phyloP scores from a whole-genome alignment of 2,888 invertebrate genomes.

The Vanessa cardui region DNA sequence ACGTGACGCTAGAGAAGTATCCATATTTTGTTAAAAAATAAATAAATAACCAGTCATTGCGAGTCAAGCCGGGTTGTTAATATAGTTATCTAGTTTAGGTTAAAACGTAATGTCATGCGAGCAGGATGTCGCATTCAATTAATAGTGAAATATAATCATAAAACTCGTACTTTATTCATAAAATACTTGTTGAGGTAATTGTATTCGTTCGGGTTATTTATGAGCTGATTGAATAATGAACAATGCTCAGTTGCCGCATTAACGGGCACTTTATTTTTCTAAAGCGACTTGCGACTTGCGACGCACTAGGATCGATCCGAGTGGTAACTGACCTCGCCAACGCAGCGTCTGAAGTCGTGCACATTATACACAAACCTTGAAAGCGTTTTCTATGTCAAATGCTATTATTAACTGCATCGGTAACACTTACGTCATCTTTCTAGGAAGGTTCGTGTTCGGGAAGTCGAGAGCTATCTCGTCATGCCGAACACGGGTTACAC shows the following conservation, averaged over 20 bases:
- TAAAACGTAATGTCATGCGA: neutral
- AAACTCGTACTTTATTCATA: slow-evolving; percentile 7
- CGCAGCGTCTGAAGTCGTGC: too few relatives aligned
- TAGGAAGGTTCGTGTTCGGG: too few relatives aligned
- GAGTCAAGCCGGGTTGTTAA: neutral
- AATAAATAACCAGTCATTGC: too few relatives aligned
- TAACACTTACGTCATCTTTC: too few relatives aligned
- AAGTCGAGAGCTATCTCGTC: too few relatives aligned
- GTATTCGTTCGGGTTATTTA: slow-evolving; percentile 5
- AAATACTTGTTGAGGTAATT: neutral
- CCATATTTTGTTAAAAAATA: too few relatives aligned
- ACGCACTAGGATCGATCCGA: neutral
- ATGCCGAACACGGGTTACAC: too few relatives aligned
- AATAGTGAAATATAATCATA: slow-evolving; percentile 6
- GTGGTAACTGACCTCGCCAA: too few relatives aligned
- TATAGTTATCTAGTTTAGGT: neutral
- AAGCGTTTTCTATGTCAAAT: too few relatives aligned
- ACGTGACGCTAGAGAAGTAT: too few relatives aligned
- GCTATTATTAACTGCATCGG: too few relatives aligned
- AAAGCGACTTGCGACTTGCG: neutral
- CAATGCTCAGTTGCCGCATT: neutral
- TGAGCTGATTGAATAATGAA: neutral
- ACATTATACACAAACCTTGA: too few relatives aligned
- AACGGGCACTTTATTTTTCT: neutral
- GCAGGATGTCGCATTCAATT: slow-evolving; percentile 8